These are phyloP conservation scores for Neodiprion fabricii DNA, from an alignment of 1,140 invertebrate genomes.

Conservation along the genomic window DNA sequence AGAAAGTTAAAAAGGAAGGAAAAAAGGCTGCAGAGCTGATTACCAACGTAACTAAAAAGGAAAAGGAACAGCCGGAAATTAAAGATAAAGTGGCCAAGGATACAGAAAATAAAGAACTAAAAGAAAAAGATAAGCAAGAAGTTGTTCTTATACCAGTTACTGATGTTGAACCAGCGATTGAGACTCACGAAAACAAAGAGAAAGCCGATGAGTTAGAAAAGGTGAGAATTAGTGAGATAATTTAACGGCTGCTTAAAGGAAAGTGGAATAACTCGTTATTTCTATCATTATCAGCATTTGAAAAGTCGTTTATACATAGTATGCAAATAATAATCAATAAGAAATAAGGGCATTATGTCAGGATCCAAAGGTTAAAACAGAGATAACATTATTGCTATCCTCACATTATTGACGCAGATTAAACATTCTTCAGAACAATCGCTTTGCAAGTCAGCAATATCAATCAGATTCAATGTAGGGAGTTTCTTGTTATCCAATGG, in stretches of 20 bases:
- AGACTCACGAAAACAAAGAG: conserved; percentile 24
- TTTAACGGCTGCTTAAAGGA: background rate
- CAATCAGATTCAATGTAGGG: background rate
- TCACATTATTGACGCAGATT: background rate
- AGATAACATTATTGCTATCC: background rate
- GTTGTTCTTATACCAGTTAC: conserved; percentile 50
- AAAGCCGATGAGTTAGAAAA: conserved; percentile 45
- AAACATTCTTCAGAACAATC: background rate
- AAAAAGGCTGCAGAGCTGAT: conserved; percentile 52
- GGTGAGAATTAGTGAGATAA: background rate
- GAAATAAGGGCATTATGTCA: too few relatives aligned
- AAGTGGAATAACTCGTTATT: background rate
- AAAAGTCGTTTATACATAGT: too few relatives aligned
- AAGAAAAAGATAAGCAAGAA: conserved; percentile 57
- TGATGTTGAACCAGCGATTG: conserved; percentile 18
- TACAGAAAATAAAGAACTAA: conserved; percentile 61
- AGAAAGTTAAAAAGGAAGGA: conserved; percentile 56
- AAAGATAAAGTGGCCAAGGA: conserved; percentile 64
- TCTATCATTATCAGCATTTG: too few relatives aligned
- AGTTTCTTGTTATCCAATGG: too few relatives aligned
- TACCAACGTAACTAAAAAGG: conserved; percentile 46
- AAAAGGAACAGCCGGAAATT: conserved; percentile 58
- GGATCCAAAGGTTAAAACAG: background rate
- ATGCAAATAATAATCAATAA: too few relatives aligned
- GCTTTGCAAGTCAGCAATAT: conserved; percentile 3